Percentiles rank a stretch among this genome's conserved stretches.
These are phyloP conservation scores for Steinernema khuongi DNA, from an alignment of 1,140 invertebrate species.

Conservation along the genomic window DNA sequence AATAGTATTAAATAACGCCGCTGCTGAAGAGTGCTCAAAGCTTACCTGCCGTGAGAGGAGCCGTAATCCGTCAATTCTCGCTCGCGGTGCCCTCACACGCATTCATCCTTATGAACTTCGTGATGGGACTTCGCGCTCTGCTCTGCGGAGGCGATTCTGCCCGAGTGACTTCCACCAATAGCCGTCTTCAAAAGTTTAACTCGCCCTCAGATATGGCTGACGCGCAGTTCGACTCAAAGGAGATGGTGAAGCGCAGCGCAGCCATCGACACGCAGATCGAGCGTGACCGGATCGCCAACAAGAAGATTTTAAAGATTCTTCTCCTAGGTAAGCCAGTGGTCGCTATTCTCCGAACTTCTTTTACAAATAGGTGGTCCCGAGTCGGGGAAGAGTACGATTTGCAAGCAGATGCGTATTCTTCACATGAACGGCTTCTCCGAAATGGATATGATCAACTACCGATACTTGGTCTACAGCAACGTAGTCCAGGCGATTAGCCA, in stretches of 20 bases:
- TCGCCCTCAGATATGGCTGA: not conserved
- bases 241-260: constrained; percentile 19
- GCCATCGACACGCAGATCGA: constrained; percentile 18
- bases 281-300: not conserved
- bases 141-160: constrained; percentile 4
- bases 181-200: constrained; percentile 5
- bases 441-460: constrained; percentile 48
- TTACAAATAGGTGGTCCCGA: not conserved
- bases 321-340: not conserved
- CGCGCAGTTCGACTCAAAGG: not conserved
- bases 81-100: not conserved
- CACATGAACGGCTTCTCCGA: constrained; percentile 51
- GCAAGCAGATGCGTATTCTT: constrained; percentile 30
- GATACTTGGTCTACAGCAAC: constrained; percentile 47
- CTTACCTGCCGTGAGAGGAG: not conserved
- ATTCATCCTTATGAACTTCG: not conserved
- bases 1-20: not conserved
- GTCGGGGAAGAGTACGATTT: constrained; percentile 23
- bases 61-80: not conserved
- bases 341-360: not conserved
- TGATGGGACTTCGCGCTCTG: constrained; percentile 7
- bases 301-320: constrained; percentile 17
- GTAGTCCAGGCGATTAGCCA: constrained; percentile 40
- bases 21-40: not conserved
- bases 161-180: not conserved